Evolutionary conservation across 2,113 vertebrate species (phyloP), one percentile per base, ranked within the genome.

Genomic region (Syngnathus typhle): DNA sequence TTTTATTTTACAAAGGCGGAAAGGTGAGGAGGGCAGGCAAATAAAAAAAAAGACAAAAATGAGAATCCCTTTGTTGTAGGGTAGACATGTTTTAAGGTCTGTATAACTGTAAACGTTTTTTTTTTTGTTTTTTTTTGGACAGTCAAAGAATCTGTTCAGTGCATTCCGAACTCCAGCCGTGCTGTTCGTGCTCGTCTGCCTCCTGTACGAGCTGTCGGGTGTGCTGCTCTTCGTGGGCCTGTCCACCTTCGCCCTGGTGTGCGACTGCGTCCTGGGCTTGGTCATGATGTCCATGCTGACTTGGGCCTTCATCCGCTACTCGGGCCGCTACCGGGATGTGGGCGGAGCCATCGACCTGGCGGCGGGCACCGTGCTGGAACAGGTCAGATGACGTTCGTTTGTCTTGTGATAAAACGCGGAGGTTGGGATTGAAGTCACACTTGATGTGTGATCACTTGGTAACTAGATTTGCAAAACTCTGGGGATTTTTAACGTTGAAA

Each of bases 141-240:
- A 92, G 91, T 90, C 94, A 74, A 96, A 96, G 88, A 96, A 96
- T 5, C 84, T 96, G 83, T 95, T 96, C 77, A 94, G 91, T 67
- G 92, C 94, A 51, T 94, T 96, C 88, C 92, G 93, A 41, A 96
- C 95, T 0, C 95, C 95, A 0, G 93, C 94, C 0, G 92, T 95
- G 81, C 89, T 96, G 60, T 93, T 95, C 77, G 89, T 92, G 1
- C 79, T 93, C 69, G 92, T 95, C 38, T 90, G 89, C 71, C 11
- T 90, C 1, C 81, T 95, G 72, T 95, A 96, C 54, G 64, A 95
- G 41, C 73, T 93, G 61, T 95, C 95, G 0, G 93, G 91, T 8
- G 8, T 95, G 56, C 73, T 93, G 0, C 82, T 93, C 67, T 94
- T 95, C 13, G 5, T 95, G 0, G 94, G 94, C 44, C 85, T 96